Base-by-base conservation (phyloP, 2,113 vertebrate species). In the Epinephelus cyanopodus region DNA sequence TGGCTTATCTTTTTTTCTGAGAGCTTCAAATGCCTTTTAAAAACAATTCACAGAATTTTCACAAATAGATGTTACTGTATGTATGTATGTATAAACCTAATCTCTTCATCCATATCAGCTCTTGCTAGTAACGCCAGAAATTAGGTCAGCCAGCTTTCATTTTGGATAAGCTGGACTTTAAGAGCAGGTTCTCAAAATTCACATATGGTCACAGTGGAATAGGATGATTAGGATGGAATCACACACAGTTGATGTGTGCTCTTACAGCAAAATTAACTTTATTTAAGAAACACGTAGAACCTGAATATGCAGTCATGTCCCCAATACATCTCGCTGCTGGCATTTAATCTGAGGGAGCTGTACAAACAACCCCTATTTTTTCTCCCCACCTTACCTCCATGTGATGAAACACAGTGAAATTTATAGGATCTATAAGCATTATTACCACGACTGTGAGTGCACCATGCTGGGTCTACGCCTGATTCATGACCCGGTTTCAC, bases 121-220 rank as follows among this genome's bases (percentile, higher is more conserved):
- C 69, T 50, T 70, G 71, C 69, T 69, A 61, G 42, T 82, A 83
- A 85, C n/a, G 37, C 62, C 77, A 80, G 66, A 89, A 94, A 89
- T 90, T 19, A 90, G 92, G 91, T 93, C 92, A 91, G 42, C 54
- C 79, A 63, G 81, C 71, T 88, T 83, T 89, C 67, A 89, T 88
- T 88, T 86, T 85, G 71, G 74, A 93, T 92, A 82, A 91, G 86
- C 84, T 23, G 81, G 82, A 81, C 79, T 87, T 90, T 64, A 89
- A 90, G 65, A 86, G 79, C 77, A 90, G 63, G 69, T 61, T 88
- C 77, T 84, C 17, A 80, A 87, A 85, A 88, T 64, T 63, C 52
- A 65, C 47, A 72, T 75, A 60, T 82, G 29, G 29, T 13, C 57
- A 76, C 33, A 69, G 37, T 58, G 11, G 9, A 75, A 72, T n/a